These are phyloP conservation scores for Clamator glandarius DNA, from an alignment of 2,797 vertebrate species.

Conservation along the genomic window DNA sequence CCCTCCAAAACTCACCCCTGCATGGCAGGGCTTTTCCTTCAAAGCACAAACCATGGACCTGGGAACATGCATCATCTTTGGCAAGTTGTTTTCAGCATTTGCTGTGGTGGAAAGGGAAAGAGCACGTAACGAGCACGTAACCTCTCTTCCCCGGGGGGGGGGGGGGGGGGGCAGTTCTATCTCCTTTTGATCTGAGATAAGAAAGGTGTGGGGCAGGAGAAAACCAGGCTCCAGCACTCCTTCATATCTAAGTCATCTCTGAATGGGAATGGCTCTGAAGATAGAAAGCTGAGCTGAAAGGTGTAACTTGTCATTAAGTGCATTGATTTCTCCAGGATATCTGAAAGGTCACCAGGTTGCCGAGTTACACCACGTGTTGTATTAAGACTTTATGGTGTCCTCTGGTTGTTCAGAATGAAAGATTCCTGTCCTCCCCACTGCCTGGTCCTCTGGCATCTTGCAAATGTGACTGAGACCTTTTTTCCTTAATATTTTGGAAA, in stretches of 20 bases:
- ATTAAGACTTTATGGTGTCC: background rate
- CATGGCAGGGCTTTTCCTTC: no score
- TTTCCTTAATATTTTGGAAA: background rate
- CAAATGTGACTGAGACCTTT: background rate
- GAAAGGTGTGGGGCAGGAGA: background rate
- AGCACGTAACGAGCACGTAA: background rate
- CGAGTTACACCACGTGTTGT: accelerated
- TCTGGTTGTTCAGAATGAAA: background rate
- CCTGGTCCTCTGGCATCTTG: background rate
- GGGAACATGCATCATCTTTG: no score
- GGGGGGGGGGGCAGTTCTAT: no score
- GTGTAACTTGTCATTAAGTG: background rate
- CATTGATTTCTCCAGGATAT: background rate
- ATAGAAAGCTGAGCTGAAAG: background rate
- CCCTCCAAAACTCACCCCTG: no score
- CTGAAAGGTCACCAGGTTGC: background rate
- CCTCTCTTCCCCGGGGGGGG: background rate
- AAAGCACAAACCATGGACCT: no score
- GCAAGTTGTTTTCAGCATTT: background rate
- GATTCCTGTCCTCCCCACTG: accelerated
- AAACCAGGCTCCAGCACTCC: background rate
- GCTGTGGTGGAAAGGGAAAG: background rate
- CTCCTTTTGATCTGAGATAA: background rate
- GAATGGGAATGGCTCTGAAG: background rate
- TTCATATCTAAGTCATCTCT: background rate